These are phyloP conservation scores for Perithous albicinctus DNA, from an alignment of 2,888 invertebrate genomes.

Conservation along the genomic window DNA sequence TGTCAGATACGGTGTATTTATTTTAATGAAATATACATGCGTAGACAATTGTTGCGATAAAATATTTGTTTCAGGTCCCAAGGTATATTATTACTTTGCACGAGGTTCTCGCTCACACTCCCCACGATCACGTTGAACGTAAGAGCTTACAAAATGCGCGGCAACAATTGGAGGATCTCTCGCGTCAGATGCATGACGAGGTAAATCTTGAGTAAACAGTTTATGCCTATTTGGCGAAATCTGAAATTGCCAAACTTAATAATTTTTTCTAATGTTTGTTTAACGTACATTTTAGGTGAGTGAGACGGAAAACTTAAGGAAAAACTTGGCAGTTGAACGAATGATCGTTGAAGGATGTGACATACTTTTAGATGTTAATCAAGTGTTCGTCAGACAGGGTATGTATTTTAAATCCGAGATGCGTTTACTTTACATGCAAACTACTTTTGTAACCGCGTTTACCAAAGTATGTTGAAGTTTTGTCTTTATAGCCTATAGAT, in stretches of 20 bases:
- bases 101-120: conserved; percentile 95
- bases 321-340: conserved; percentile 95
- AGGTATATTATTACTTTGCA: conserved; percentile 96
- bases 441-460: background rate
- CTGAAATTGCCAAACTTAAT: background rate
- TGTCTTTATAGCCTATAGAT: too few relatives aligned
- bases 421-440: background rate
- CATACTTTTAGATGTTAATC: conserved; percentile 95
- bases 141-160: conserved; percentile 95
- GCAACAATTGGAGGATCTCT: conserved; percentile 94
- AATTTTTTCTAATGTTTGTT: too few relatives aligned
- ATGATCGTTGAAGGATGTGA: conserved; percentile 98
- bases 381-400: conserved; percentile 97
- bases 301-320: conserved; percentile 96
- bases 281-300: conserved; percentile 89
- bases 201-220: conserved; percentile 81
- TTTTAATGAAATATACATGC: background rate
- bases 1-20: background rate
- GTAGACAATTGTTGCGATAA: background rate
- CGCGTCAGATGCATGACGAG: conserved; percentile 95
- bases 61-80: conserved; percentile 89
- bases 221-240: background rate
- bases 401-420: too few relatives aligned
- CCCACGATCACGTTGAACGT: conserved; percentile 96
- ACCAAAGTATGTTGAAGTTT: background rate